phyloP scores from a whole-genome alignment of 1,140 invertebrate species.

The Drosophila jambulina region DNA sequence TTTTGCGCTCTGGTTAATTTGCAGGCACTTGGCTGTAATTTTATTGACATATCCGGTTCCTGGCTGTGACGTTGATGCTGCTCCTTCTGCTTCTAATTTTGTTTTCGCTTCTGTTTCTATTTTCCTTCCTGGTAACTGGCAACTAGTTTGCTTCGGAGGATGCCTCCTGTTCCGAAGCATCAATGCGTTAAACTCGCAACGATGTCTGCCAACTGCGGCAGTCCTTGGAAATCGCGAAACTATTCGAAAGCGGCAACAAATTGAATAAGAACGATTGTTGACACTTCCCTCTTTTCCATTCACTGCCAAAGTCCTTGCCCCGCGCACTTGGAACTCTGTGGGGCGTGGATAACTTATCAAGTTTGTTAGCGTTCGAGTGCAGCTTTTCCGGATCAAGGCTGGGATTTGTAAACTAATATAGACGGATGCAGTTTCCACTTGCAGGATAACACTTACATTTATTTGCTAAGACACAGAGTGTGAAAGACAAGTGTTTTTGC shows the following conservation, averaged over 20 bases:
- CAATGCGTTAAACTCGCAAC: conserved; percentile 59
- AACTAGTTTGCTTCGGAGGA: conserved; percentile 30
- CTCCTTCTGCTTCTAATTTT: background rate
- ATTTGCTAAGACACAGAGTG: conserved; percentile 35
- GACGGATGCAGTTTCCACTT: conserved; percentile 25
- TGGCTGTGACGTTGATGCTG: conserved; percentile 4
- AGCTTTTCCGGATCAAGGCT: conserved; percentile 15
- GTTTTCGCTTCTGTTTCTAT: background rate
- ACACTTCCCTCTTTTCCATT: conserved; percentile 38
- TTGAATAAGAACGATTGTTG: conserved; percentile 66
- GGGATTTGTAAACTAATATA: conserved; percentile 42
- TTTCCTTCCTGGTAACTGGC: conserved; percentile 26
- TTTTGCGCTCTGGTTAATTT: conserved; percentile 62
- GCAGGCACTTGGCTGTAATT: conserved; percentile 60
- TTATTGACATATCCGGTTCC: conserved; percentile 55
- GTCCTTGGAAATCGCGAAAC: conserved; percentile 30
- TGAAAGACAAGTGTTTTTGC: conserved; percentile 12
- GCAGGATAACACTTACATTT: conserved; percentile 50
- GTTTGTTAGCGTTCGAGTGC: conserved; percentile 37
- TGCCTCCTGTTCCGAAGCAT: conserved; percentile 53
- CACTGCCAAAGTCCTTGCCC: background rate
- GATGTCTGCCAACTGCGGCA: conserved; percentile 21
- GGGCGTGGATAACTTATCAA: conserved; percentile 50
- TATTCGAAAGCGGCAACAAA: conserved; percentile 55
- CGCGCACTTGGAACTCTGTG: conserved; percentile 21